Evolutionary conservation across 2,797 vertebrate genomes (phyloP).

Genomic region (Kryptolebias ocellatus): DNA sequence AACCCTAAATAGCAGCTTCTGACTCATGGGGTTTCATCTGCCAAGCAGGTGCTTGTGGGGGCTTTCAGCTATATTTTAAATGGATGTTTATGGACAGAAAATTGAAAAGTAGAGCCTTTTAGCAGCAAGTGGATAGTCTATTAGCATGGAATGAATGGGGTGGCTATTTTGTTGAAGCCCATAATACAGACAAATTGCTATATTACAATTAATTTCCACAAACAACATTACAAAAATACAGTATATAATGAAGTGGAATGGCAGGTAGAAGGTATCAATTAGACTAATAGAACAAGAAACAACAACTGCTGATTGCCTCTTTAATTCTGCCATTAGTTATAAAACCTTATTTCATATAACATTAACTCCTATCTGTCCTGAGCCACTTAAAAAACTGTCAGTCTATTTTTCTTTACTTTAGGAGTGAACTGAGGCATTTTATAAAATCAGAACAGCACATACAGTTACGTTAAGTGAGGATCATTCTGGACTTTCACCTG

Average conservation of each 20-base stretch:
- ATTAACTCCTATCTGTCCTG: slow-evolving; percentile 16
- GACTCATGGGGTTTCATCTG: slow-evolving; percentile 23
- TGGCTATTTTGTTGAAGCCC: slow-evolving; percentile 63
- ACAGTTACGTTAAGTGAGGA: neutral
- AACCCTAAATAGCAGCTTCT: slow-evolving; percentile 28
- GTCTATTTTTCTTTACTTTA: slow-evolving; percentile 4
- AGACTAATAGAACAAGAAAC: slow-evolving; percentile 55
- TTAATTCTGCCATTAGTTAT: slow-evolving; percentile 50
- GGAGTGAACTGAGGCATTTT: slow-evolving; percentile 20
- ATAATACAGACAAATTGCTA: slow-evolving; percentile 72
- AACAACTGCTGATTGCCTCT: slow-evolving; percentile 52
- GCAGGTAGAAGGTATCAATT: slow-evolving; percentile 70
- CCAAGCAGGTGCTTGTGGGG: slow-evolving; percentile 31
- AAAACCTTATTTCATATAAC: slow-evolving; percentile 46
- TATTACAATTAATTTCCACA: slow-evolving; percentile 71
- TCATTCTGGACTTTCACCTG: slow-evolving; percentile 8
- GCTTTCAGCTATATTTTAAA: slow-evolving; percentile 51
- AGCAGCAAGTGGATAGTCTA: slow-evolving; percentile 58
- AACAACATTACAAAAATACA: slow-evolving; percentile 65
- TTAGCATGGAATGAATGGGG: slow-evolving; percentile 57
- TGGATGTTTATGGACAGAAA: slow-evolving; percentile 57
- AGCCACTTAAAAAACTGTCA: neutral
- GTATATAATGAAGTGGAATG: slow-evolving; percentile 69
- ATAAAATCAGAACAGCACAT: slow-evolving; percentile 22
- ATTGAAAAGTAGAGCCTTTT: slow-evolving; percentile 68